These are phyloP conservation scores for Athrips mouffetella DNA, from an alignment of 2,888 invertebrate species.

Conservation along the genomic window DNA sequence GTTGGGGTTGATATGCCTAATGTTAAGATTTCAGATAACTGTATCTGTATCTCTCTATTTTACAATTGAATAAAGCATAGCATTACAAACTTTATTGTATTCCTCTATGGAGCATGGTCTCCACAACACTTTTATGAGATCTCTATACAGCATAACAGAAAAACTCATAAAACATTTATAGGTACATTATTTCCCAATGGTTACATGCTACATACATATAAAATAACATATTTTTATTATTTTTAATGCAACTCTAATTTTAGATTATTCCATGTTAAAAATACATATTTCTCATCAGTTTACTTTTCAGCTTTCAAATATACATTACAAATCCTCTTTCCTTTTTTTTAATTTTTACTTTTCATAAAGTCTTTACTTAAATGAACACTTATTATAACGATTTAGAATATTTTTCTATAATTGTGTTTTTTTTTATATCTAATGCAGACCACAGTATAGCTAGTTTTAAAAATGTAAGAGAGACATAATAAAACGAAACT, in stretches of 20 bases:
- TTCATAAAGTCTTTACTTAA: slow-evolving; percentile 64
- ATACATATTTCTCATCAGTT: slow-evolving; percentile 16
- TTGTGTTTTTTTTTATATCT: slow-evolving; percentile 35
- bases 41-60: background rate
- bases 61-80: slow-evolving; percentile 6
- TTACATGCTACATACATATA: slow-evolving; percentile 15
- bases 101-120: slow-evolving; percentile 43
- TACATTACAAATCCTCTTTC: slow-evolving; percentile 40
- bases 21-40: slow-evolving; percentile 23
- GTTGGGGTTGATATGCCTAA: slow-evolving; percentile 49
- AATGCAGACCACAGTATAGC: slow-evolving; percentile 43
- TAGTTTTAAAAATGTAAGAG: slow-evolving; percentile 9
- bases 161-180: slow-evolving; percentile 17
- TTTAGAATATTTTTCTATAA: slow-evolving; percentile 66
- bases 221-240: background rate
- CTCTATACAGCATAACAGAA: slow-evolving; percentile 29
- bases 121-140: slow-evolving; percentile 45
- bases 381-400: slow-evolving; percentile 75
- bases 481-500: slow-evolving; percentile 13
- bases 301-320: slow-evolving; percentile 39
- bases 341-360: slow-evolving; percentile 44
- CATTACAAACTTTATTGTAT: too few relatives aligned
- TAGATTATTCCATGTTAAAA: slow-evolving; percentile 21
- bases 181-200: slow-evolving; percentile 19
- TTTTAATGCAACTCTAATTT: slow-evolving; percentile 29